Percentiles rank a stretch among this genome's conserved stretches.
These are phyloP conservation scores for Therioaphis trifolii DNA, from an alignment of 2,888 invertebrate genomes.

Conservation along the genomic window DNA sequence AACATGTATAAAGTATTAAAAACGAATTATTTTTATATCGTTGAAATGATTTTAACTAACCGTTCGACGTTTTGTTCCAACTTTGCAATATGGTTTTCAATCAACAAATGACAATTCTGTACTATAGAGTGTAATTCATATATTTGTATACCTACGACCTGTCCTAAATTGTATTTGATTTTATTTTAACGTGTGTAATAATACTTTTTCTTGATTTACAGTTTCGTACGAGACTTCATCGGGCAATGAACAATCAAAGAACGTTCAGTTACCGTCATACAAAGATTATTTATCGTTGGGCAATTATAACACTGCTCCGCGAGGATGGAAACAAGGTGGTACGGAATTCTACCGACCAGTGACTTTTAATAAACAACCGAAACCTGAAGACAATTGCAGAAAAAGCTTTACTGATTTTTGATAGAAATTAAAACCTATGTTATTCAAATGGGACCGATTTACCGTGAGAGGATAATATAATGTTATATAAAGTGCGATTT, in stretches of 20 bases:
- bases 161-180: too few species aligned
- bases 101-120: too few species aligned
- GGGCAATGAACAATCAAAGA: not conserved
- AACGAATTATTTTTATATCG: too few species aligned
- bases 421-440: not conserved
- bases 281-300: constrained; percentile 69
- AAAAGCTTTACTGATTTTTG: constrained; percentile 56
- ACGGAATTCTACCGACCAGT: constrained; percentile 79
- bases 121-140: too few species aligned
- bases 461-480: not conserved
- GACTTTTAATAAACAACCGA: constrained; percentile 70
- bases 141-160: too few species aligned
- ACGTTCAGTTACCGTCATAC: constrained; percentile 27
- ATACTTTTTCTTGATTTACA: not conserved
- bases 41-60: too few species aligned
- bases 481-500: not conserved
- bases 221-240: not conserved
- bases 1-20: too few species aligned
- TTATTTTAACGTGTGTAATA: too few species aligned
- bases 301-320: constrained; percentile 85
- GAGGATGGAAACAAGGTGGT: constrained; percentile 80
- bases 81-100: too few species aligned
- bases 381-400: not conserved
- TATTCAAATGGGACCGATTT: not conserved
- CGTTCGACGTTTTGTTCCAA: too few species aligned